Evolutionary conservation across 1,140 invertebrate species (phyloP), one percentile per base, ranked within the genome.

Genomic region (Hyles vespertilio): DNA sequence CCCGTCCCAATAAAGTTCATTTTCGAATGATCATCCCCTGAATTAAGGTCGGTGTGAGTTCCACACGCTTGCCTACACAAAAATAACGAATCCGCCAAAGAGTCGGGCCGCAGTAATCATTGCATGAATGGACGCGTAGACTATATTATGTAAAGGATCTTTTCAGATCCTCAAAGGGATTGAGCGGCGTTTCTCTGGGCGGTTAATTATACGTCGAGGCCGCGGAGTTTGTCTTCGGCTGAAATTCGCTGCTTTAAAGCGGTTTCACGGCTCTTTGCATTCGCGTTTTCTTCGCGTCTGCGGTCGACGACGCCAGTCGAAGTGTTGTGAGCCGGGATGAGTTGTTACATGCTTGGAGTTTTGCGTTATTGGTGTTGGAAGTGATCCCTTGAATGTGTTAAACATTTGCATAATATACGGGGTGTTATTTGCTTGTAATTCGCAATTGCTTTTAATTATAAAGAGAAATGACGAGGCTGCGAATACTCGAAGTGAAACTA

Each of bases 41-140:
- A 48, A 48, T n/a, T 22, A 48, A 48, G 5, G 46, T 48, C 53
- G 22, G 53, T 69, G 62, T 69, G 67, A 65, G 73, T 81, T 81
- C 82, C 72, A 71, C 77, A 84, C 84, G 87, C 78, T 84, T 87
- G 84, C 82, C 74, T 89, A 82, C 81, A 87, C 87, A 87, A 88
- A 89, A 89, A 88, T 89, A 89, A 89, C 87, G 85, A 89, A 84
- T 63, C 62, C 65, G 54, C 69, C 61, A 70, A 60, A 68, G 72
- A 75, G 71, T 77, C 69, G 70, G 73, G 32, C 54, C 46, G 44
- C 63, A 67, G 65, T 70, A 72, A 78, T 75, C 72, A 74, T 54
- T 58, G 57, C 55, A 60, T 73, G 72, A 78, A 78, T 75, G 72
- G 70, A 36, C 61, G 55, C 51, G 60, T 68, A 65, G 69, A 68